Base-by-base conservation (phyloP, 2,797 vertebrate species). In the Ara ararauna region DNA sequence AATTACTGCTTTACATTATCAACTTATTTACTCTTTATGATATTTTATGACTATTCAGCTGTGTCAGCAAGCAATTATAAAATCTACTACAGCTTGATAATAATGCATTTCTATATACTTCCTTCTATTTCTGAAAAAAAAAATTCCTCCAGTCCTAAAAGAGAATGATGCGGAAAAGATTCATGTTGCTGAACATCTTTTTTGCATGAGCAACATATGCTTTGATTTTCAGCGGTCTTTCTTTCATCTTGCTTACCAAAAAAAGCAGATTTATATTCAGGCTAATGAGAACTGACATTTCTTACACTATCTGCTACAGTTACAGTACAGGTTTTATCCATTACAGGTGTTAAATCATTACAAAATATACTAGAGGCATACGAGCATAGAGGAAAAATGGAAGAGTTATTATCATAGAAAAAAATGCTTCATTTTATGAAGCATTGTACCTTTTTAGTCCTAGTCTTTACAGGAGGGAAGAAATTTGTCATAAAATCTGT, bases 1-100 rank as follows among this genome's bases (percentile, higher is more conserved):
- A 98, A 98, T 98, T 97, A 97, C 96, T 94, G 94, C 91, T 98
- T 97, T 98, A 96, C 95, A 96, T 97, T 96, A 97, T 97, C 96
- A 96, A 96, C 94, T 97, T 93, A 93, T 97, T 98, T 98, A 95
- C 94, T 97, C 95, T 97, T 96, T 89, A 94, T 97, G 96, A 91
- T 98, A 94, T 91, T 97, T 97, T 96, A 96, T 64, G 91, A 96
- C 95, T 93, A 75, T 93, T 96, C 93, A 95, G 97, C 96, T 96
- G 96, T 96, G 97, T 98, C 97, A 97, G 97, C 91, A 95, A 96
- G 93, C 94, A 94, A 96, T 97, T 96, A 97, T 67, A 93, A 93
- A 96, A 85, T 65, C 92, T 94, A 87, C 95, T 80, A 87, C 91
- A 92, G 40, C 5, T 90, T 75, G 93, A 81, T 85, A 93, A 87